Conservation (phyloP, 2,797 vertebrate genomes). For the Xyrichtys novacula region DNA sequence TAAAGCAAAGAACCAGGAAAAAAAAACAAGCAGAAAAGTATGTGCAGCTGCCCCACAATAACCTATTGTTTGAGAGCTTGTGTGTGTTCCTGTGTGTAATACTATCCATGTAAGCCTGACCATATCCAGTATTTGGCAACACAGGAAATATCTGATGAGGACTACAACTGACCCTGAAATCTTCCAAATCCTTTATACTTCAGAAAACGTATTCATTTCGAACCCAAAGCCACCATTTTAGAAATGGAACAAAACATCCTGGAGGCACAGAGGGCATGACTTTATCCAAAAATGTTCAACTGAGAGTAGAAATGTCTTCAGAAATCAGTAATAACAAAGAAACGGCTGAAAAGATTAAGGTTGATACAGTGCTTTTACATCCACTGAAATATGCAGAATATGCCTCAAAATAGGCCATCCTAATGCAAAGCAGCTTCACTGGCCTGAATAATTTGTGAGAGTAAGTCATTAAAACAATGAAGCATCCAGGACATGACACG, state of each 20-base stretch:
- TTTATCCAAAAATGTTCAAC: not conserved
- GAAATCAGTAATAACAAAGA: not conserved
- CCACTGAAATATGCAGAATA: constrained; percentile 26
- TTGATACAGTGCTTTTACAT: constrained; percentile 22
- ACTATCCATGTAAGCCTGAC: constrained; percentile 16
- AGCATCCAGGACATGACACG: constrained; percentile 43
- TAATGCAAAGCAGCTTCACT: constrained; percentile 58
- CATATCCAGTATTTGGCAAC: constrained; percentile 35
- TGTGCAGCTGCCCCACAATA: constrained; percentile 39
- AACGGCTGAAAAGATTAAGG: constrained; percentile 7
- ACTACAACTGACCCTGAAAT: constrained; percentile 25
- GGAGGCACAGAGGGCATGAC: not conserved
- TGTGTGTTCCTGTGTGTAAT: constrained; percentile 6
- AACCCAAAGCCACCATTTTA: constrained; percentile 7
- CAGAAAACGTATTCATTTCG: not conserved
- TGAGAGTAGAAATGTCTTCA: not conserved
- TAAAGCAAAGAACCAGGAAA: constrained; percentile 25
- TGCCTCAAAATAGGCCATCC: constrained; percentile 58
- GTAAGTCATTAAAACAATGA: constrained; percentile 69
- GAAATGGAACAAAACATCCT: not conserved
- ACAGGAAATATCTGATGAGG: constrained; percentile 31
- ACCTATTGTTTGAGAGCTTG: constrained; percentile 30
- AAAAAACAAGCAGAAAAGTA: constrained; percentile 15
- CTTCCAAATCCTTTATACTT: constrained; percentile 18
- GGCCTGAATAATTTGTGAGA: constrained; percentile 63